A percentile compares a stretch with the other conserved stretches of the same genome.
Evolutionary conservation across 2,113 vertebrate genomes (phyloP).

Genomic region (Hystrix brachyura): DNA sequence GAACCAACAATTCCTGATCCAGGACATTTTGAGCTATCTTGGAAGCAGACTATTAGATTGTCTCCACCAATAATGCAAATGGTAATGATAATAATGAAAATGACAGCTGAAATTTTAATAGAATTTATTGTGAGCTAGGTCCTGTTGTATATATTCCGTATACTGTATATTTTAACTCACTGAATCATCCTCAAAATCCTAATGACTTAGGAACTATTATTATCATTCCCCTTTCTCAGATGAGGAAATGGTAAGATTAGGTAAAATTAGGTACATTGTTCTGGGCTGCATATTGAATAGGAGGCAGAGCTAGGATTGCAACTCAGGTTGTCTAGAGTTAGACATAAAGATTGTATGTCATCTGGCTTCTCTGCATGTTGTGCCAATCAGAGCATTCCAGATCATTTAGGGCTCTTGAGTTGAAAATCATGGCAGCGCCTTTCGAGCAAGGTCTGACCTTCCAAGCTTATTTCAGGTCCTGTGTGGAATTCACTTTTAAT

Average conservation of each 20-base stretch:
- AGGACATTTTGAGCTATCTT: background rate
- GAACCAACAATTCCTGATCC: background rate
- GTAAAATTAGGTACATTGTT: background rate
- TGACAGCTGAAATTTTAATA: background rate
- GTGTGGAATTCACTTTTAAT: background rate
- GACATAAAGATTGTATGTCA: background rate
- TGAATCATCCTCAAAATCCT: background rate
- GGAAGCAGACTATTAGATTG: background rate
- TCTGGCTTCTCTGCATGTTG: background rate
- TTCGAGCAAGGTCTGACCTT: background rate
- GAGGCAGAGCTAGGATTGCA: background rate
- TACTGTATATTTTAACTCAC: background rate
- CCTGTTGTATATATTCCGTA: background rate
- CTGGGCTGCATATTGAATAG: background rate
- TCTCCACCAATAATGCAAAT: slow-evolving; percentile 30
- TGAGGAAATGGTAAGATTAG: background rate
- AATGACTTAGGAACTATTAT: background rate
- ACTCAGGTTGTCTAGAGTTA: background rate
- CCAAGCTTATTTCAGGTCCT: background rate
- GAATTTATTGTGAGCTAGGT: background rate
- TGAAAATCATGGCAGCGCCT: background rate
- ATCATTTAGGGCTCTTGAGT: background rate
- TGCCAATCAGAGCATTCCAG: background rate
- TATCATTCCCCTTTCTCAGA: background rate
- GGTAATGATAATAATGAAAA: background rate